Base-by-base conservation (phyloP, 64 coral and sea anemone species). In the Dendrophyllia cribrosa region DNA sequence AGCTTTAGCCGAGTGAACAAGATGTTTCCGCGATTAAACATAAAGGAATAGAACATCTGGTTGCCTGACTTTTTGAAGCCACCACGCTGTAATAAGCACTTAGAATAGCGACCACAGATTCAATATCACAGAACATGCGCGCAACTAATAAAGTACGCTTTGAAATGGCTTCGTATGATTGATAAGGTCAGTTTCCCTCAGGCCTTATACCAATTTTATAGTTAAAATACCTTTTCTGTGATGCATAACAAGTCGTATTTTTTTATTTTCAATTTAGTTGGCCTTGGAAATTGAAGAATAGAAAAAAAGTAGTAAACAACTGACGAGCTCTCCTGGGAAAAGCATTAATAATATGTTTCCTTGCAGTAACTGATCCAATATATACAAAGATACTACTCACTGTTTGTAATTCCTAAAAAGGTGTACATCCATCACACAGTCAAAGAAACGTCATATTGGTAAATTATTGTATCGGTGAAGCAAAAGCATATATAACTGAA, bases 331-430 rank as follows among this genome's bases (percentile, higher is more conserved):
- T 34, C 34, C 34, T 34, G 34, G 34, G 34, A 34, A 34, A 34
- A 34, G 34, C 34, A 34, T 34, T 34, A 34, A 34, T 34, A 34
- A 34, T 34, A 34, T 34, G 34, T 34, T 34, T 34, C 34, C 7
- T 43, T 23, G 70, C 70, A 13, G 4, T 23, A 72, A 72, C n/a
- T n/a, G n/a, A 72, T 44, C 70, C 70, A 72, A 72, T 72, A 72
- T 72, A 45, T 2, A 24, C 25, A 72, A 45, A 44, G 16, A 72
- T 24, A 7, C 11, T 70, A 72, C 11, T 34, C 34, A 45, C 11
- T 14, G 21, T 44, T 72, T 7, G n/a, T 22, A 23, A 68, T 19
- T n/a, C n/a, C 20, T 68, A 5, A 22, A 68, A 68, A 68, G 66
- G 21, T 24, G 9, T 69, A 24, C 20, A 8, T 20, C n/a, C 22